phyloP scores from a whole-genome alignment of 2,888 invertebrate species.

The Amblyteles armatorius region DNA sequence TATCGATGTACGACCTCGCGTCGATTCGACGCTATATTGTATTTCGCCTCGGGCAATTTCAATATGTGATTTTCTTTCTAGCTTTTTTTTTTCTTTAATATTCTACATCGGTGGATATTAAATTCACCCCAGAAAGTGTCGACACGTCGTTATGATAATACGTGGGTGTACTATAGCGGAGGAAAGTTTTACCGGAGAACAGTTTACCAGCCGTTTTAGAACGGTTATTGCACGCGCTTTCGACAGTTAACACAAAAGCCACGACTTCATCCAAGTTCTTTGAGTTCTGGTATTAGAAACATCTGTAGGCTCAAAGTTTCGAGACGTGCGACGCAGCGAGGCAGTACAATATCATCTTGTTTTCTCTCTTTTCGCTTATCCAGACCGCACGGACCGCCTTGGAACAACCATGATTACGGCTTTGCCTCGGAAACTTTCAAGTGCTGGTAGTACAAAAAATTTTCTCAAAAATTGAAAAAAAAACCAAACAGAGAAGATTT shows the following conservation, averaged over 20 bases:
- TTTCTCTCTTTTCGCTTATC: slow-evolving; percentile 23
- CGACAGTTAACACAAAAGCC: slow-evolving; percentile 2
- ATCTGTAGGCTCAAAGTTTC: slow-evolving; percentile 37
- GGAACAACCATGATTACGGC: background rate
- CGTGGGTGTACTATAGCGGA: background rate
- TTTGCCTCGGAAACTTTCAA: slow-evolving; percentile 21
- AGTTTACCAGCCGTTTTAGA: background rate
- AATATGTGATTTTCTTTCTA: background rate
- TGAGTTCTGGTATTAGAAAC: slow-evolving; percentile 37
- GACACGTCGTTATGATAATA: background rate
- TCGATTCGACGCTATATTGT: background rate
- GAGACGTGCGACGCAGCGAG: background rate
- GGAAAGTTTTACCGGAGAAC: background rate
- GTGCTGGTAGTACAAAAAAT: background rate
- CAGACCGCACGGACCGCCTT: slow-evolving; percentile 18
- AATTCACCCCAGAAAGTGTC: background rate
- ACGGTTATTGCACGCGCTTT: slow-evolving; percentile 8
- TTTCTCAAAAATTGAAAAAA: slow-evolving; percentile 10
- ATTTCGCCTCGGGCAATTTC: background rate
- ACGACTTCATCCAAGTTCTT: background rate
- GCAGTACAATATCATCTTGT: background rate
- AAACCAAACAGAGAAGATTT: background rate
- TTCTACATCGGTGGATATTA: background rate
- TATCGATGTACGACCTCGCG: background rate
- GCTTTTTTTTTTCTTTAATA: background rate